A percentile compares a stretch with the other conserved stretches of the same genome.
Evolutionary conservation across 2,113 vertebrate species (phyloP).

Genomic region (Scytalopus superciliaris): DNA sequence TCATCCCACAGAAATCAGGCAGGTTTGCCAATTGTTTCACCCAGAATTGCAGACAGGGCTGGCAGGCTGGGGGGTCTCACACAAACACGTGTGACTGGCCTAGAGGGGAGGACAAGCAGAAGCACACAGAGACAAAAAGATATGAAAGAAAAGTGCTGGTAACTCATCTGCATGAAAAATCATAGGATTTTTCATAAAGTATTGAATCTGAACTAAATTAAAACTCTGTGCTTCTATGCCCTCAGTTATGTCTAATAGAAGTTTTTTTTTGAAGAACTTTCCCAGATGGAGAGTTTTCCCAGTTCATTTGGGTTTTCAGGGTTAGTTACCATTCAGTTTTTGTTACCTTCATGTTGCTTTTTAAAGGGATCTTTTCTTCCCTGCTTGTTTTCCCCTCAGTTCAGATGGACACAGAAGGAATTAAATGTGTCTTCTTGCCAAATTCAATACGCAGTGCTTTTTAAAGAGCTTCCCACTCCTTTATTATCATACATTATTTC

Average conservation of each 20-base stretch:
- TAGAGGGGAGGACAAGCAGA: background rate
- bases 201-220: background rate
- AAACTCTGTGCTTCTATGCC: background rate
- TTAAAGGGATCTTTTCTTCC: background rate
- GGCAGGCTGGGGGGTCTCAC: background rate
- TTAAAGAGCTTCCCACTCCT: background rate
- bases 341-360: background rate
- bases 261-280: background rate
- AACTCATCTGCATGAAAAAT: background rate
- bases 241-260: background rate
- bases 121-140: background rate
- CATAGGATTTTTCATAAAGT: background rate
- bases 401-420: background rate
- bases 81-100: rapidly evolving
- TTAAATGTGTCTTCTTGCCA: background rate
- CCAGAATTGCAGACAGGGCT: background rate
- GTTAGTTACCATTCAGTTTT: background rate
- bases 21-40: rapidly evolving
- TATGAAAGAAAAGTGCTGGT: rapidly evolving
- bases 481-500: background rate
- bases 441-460: background rate
- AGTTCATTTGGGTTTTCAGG: background rate
- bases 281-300: background rate
- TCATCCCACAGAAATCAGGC: rapidly evolving
- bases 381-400: background rate